Base-by-base conservation (phyloP, 2,888 invertebrate species). In the Trachelus iudaicus region DNA sequence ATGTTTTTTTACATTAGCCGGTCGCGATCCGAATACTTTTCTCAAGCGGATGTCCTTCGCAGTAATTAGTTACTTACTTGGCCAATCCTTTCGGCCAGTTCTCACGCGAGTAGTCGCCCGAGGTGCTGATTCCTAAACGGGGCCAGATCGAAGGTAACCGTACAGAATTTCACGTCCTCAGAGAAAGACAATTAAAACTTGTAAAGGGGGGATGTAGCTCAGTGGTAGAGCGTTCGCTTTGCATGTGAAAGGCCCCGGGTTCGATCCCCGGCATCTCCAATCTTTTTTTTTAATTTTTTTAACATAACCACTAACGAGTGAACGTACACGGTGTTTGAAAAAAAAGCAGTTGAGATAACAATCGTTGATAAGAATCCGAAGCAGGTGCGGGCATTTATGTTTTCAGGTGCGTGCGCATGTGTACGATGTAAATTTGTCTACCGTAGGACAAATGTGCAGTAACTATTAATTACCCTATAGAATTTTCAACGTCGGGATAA, bases 241-340 rank as follows among this genome's bases (percentile, higher is more conserved):
- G 96, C 96, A 96, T 96, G 96, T 96, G 96, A 96, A 96, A 96
- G 96, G 96, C 96, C 97, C 97, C 96, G 97, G 97, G 97, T 97
- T 97, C 97, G 96, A 97, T 97, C 97, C 97, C 97, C 97, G 96
- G 97, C 96, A 96, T 96, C 96, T 95, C 96, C 96, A 95, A 89
- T 90, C 15, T 71, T 71, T 71, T 71, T 33, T 69, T 69, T n/a
- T n/a, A n/a, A n/a, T 71, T 33, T 69, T 34, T 33, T 15, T 0
- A 9, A 40, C 15, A 40, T 4, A 23, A 56, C 56, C 23, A 23
- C 2, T 56, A 23, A 56, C 15, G 40, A 40, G 0, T 40, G 15
- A 56, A 23, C 2, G 23, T 23, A 56, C 23, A 56, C 56, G 9
- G 56, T 6, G 56, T 56, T 56, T 40, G 6, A 9, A 23, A 23